A percentile compares a stretch with the other conserved stretches of the same genome.
phyloP scores from a whole-genome alignment of 2,113 vertebrate species.

The Oreochromis tanganicae region DNA sequence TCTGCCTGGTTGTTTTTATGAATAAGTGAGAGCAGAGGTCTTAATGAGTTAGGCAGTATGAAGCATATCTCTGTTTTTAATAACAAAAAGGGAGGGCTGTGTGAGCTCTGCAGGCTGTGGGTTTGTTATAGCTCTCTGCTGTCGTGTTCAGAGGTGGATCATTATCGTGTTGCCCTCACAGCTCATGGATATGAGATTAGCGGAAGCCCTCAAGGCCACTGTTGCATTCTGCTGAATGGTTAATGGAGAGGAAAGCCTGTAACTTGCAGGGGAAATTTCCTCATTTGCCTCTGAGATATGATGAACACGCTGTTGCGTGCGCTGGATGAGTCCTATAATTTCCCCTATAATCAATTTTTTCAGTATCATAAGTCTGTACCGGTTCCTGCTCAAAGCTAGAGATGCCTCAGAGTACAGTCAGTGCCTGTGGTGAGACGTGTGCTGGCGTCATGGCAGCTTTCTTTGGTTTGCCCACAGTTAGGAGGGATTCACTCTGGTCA shows the following conservation, averaged over 20 bases:
- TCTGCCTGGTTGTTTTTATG: background rate
- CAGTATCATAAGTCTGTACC: background rate
- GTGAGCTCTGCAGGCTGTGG: background rate
- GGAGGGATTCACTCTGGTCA: slow-evolving; percentile 13
- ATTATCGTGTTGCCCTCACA: background rate
- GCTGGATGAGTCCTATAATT: background rate
- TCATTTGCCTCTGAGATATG: background rate
- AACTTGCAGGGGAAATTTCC: background rate
- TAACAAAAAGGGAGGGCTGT: slow-evolving; percentile 12
- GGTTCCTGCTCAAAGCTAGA: background rate
- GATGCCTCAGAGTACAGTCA: background rate
- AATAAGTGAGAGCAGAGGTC: background rate
- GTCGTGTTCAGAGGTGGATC: slow-evolving; percentile 24
- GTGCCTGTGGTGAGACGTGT: background rate
- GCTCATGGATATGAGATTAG: slow-evolving; percentile 34
- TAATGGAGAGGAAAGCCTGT: background rate
- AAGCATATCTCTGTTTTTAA: slow-evolving; percentile 8
- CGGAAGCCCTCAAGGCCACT: background rate
- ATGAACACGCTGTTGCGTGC: background rate
- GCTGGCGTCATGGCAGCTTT: slow-evolving; percentile 5
- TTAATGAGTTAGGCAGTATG: background rate
- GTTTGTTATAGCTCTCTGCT: slow-evolving; percentile 11
- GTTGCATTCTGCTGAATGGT: slow-evolving; percentile 1
- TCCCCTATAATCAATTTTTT: background rate
- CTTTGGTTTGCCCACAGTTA: background rate